Base-by-base conservation (phyloP, 2,113 vertebrate species). In the Sander lucioperca region DNA sequence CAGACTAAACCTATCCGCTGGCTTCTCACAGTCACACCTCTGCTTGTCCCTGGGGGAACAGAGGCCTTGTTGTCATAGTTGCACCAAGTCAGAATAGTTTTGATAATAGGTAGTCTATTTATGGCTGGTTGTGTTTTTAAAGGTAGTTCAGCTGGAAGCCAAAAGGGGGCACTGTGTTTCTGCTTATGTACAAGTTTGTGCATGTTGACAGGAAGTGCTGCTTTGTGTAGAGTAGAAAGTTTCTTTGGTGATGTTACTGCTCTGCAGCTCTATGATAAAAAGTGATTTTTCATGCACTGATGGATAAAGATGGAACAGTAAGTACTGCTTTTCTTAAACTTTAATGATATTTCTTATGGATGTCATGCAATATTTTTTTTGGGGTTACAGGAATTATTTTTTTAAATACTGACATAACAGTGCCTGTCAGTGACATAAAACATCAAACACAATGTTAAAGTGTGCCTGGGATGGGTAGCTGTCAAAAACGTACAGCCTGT, bases 1-100 rank as follows among this genome's bases (percentile, higher is more conserved):
- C 77, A 73, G 77, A 4, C 65, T 57, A 27, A 71, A 53, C 30
- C 63, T 21, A 54, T 65, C 25, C 4, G 10, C 21, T 0, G 1
- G 18, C 69, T 91, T 93, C 92, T 83, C 92, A 92, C 74, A 63
- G 69, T 91, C 88, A 86, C 91, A 89, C 91, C 81, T 89, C 43
- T 5, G n/a, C 53, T 16, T 10, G 30, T 33, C 48, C 16, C 36
- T 23, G 58, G 4, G 23, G 69, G 27, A 65, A 62, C 30, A 36
- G 33, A 54, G 47, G n/a, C 16, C 27, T 14, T 33, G 18, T n/a
- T 39, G 47, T 18, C 33, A 56, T 61, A 77, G 62, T 5, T 68
- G 21, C 51, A 64, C 47, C 30, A 16, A 51, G 27, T 45, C 69
- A 45, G 0, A 45, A 14, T 8, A 10, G 15, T 47, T 72, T 19